Percentiles rank a stretch among this genome's conserved stretches.
Evolutionary conservation across 1,140 invertebrate genomes (phyloP).

Genomic region (Amyelois transitella): DNA sequence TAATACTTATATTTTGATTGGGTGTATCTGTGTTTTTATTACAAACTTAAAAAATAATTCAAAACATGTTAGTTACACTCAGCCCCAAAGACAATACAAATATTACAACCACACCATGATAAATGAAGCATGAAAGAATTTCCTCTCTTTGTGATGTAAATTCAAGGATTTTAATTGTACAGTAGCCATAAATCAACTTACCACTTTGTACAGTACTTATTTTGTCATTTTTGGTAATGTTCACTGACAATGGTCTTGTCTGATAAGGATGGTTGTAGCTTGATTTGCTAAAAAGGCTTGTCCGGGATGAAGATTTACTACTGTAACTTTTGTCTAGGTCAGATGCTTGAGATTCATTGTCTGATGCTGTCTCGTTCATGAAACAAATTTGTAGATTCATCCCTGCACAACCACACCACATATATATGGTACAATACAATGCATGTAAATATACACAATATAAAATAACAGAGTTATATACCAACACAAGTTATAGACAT

Average conservation of each 20-base stretch:
- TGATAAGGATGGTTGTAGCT: slow-evolving; percentile 69
- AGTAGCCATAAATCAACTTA: slow-evolving; percentile 38
- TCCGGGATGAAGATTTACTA: slow-evolving; percentile 53
- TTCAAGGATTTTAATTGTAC: not conserved
- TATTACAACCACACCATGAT: not conserved
- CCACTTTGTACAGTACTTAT: slow-evolving; percentile 46
- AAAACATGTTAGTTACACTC: not conserved
- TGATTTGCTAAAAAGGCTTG: slow-evolving; percentile 59
- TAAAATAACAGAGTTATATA: not conserved
- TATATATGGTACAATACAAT: slow-evolving; percentile 29
- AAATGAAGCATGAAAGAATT: slow-evolving; percentile 4
- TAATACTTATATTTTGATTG: not conserved
- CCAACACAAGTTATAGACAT: no score
- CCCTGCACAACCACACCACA: slow-evolving; percentile 76
- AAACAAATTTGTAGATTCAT: slow-evolving; percentile 97
- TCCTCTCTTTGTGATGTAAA: not conserved
- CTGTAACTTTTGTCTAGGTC: slow-evolving; percentile 77
- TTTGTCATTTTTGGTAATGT: slow-evolving; percentile 64
- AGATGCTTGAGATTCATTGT: slow-evolving; percentile 83
- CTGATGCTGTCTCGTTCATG: slow-evolving; percentile 93
- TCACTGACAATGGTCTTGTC: slow-evolving; percentile 67
- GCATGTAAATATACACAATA: slow-evolving; percentile 11
- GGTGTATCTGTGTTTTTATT: not conserved
- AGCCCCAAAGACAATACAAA: slow-evolving; percentile 3
- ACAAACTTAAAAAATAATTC: not conserved